Base-by-base conservation (phyloP, 2,113 vertebrate species). In the Elephas maximus region DNA sequence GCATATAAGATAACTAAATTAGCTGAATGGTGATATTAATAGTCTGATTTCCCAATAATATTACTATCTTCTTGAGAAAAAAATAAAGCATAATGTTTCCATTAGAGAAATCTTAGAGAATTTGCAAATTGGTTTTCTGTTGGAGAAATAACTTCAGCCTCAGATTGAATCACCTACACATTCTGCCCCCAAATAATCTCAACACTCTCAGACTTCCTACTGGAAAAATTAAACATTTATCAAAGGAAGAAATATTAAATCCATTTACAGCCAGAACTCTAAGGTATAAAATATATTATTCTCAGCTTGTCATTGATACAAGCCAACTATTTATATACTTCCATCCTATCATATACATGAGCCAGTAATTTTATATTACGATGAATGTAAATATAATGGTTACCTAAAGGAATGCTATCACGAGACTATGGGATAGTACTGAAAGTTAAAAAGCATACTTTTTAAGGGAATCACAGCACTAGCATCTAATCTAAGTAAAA, bases 161-260 rank as follows among this genome's bases (percentile, higher is more conserved):
- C 83, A 97, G 77, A 28, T 44, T 71, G 65, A 94, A 77, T 44
- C 24, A 95, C 93, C 81, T 76, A 95, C 96, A 96, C 73, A 95
- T 84, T 48, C 88, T 93, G 51, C 1, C 51, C 18, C 95, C 92
- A 86, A 94, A 93, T 97, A 90, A 98, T 91, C 86, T 98, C 91
- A 97, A 45, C 73, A 73, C 12, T 51, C 41, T 94, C 90, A 96
- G 71, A 95, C 96, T 98, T 98, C 90, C 92, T 97, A 82, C 28
- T 96, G 83, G 45, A 60, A n/a, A 97, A 98, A 73, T 28, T 94
- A 95, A 93, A 94, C 41, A 78, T 65, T 85, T 63, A 51, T 51
- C 63, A 57, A 74, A 91, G 63, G 8, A 90, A 65, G 60, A 60
- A 92, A 44, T 6, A 92, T 2, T 84, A 93, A 24, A 26, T 80